These are phyloP conservation scores for Sogatella furcifera DNA, from an alignment of 1,140 invertebrate species.

Conservation along the genomic window DNA sequence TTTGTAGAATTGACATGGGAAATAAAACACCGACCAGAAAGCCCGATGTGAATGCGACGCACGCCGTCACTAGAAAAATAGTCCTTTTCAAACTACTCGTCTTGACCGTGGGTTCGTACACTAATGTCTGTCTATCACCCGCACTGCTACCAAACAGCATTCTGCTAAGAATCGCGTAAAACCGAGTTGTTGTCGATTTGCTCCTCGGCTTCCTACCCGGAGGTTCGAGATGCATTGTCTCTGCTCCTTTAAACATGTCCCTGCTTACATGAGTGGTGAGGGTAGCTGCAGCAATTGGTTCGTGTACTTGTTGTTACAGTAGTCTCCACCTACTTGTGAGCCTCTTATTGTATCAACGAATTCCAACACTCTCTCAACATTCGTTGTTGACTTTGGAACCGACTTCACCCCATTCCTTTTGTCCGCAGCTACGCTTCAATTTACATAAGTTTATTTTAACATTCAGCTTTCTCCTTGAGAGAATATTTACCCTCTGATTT, in stretches of 20 bases:
- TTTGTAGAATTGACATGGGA: background rate
- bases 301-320: no score
- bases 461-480: background rate
- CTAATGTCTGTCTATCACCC: background rate
- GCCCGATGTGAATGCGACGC: slow-evolving; percentile 8
- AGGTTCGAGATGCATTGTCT: no score
- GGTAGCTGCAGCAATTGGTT: no score
- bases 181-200: no score
- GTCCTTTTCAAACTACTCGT: slow-evolving; percentile 1
- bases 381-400: background rate
- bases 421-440: background rate
- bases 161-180: no score
- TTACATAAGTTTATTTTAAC: slow-evolving; percentile 4
- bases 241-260: no score
- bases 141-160: no score
- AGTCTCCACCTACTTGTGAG: no score
- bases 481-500: background rate
- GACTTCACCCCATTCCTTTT: background rate
- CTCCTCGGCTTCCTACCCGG: no score
- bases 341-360: no score
- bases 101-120: slow-evolving; percentile 1
- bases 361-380: no score
- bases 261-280: no score
- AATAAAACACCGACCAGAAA: slow-evolving; percentile 1
- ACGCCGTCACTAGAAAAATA: background rate